phyloP scores from a whole-genome alignment of 2,797 vertebrate species.

The Megalops cyprinoides region DNA sequence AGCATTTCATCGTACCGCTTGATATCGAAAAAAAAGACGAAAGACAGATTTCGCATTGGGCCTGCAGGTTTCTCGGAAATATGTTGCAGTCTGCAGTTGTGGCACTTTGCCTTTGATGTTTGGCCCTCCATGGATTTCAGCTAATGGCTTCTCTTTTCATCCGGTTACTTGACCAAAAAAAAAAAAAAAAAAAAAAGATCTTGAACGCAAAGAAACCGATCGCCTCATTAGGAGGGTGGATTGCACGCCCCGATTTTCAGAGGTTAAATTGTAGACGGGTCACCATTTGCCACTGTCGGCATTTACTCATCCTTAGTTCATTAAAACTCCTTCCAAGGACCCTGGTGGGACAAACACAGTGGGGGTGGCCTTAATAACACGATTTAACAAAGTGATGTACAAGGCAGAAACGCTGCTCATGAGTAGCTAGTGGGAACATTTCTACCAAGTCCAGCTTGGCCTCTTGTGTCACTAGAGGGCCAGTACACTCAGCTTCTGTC shows the following conservation, averaged over 20 bases:
- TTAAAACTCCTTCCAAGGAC: constrained; percentile 30
- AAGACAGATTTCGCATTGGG: constrained; percentile 11
- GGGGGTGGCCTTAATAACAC: constrained; percentile 59
- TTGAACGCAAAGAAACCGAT: constrained; percentile 26
- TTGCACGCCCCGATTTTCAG: constrained; percentile 25
- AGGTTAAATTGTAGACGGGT: constrained; percentile 48
- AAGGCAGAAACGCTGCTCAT: constrained; percentile 15
- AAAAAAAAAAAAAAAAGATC: constrained; percentile 12
- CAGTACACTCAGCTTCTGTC: no score
- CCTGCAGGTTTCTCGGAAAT: constrained; percentile 4
- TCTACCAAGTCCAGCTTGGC: background rate
- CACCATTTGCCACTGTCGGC: constrained; percentile 42
- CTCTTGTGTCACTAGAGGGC: background rate
- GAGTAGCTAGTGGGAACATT: constrained; percentile 18
- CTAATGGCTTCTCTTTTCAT: constrained; percentile 20
- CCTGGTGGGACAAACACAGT: constrained; percentile 34
- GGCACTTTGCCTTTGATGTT: constrained; percentile 12
- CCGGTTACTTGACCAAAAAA: background rate
- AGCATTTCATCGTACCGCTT: background rate
- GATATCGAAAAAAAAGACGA: constrained; percentile 8
- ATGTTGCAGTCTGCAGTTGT: constrained; percentile 19
- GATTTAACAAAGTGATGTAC: constrained; percentile 50
- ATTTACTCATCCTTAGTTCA: constrained; percentile 33
- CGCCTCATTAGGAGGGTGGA: constrained; percentile 29
- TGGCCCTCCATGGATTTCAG: background rate